These are phyloP conservation scores for Sternarchorhynchus goeldii DNA, from an alignment of 2,797 vertebrate genomes.

Conservation along the genomic window DNA sequence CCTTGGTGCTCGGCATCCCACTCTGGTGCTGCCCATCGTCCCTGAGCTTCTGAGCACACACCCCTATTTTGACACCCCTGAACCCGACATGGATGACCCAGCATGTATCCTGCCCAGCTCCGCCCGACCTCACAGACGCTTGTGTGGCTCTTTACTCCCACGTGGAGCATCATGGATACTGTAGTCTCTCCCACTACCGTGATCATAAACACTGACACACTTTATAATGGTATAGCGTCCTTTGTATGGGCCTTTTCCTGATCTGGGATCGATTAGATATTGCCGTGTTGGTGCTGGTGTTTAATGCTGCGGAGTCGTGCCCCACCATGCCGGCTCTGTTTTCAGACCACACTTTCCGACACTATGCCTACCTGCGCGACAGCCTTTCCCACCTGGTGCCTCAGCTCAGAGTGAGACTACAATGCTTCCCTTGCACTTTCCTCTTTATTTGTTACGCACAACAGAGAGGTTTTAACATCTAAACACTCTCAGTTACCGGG, in stretches of 20 bases:
- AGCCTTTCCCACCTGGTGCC: slow-evolving; percentile 97
- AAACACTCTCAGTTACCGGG: slow-evolving; percentile 81
- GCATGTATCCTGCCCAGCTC: slow-evolving; percentile 87
- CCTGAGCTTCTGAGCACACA: slow-evolving; percentile 95
- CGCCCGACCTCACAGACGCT: too few species aligned
- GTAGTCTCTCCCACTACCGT: too few species aligned
- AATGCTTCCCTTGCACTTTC: background rate
- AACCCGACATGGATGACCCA: slow-evolving; percentile 98
- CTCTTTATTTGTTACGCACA: background rate
- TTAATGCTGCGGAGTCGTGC: slow-evolving; percentile 92
- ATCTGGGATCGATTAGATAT: slow-evolving; percentile 79
- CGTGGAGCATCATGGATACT: too few species aligned
- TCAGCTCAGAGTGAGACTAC: slow-evolving; percentile 81
- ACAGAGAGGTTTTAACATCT: background rate
- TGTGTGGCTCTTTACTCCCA: too few species aligned
- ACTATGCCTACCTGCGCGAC: slow-evolving; percentile 95
- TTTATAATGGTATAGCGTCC: background rate
- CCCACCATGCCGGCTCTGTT: slow-evolving; percentile 96
- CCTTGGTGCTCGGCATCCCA: slow-evolving; percentile 90
- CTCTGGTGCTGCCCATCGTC: slow-evolving; percentile 89
- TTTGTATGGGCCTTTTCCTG: slow-evolving; percentile 42
- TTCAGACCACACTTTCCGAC: slow-evolving; percentile 95
- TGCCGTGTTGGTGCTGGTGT: slow-evolving; percentile 94
- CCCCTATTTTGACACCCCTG: slow-evolving; percentile 95
- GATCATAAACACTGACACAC: too few species aligned